These are phyloP conservation scores for Anniella stebbinsi DNA, from an alignment of 2,797 vertebrate genomes.

Conservation along the genomic window DNA sequence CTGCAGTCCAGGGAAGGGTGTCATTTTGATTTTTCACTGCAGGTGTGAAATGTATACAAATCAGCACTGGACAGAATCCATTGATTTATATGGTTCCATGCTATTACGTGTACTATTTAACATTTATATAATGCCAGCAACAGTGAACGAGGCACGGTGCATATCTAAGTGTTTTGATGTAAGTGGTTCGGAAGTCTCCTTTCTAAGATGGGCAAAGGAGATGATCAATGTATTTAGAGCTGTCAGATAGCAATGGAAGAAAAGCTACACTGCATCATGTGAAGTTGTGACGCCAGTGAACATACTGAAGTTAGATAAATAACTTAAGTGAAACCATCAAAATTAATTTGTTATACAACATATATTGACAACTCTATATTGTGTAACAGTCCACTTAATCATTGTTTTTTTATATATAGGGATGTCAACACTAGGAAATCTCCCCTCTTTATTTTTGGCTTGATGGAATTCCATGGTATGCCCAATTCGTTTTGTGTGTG, in stretches of 20 bases:
- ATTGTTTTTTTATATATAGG: background rate
- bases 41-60: slow-evolving; percentile 32
- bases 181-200: background rate
- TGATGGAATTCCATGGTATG: too few relatives aligned
- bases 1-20: background rate
- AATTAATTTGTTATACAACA: background rate
- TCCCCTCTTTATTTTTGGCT: too few relatives aligned
- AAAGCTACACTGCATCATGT: background rate
- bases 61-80: background rate
- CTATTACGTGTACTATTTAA: background rate
- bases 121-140: background rate
- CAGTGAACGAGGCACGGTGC: background rate
- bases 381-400: too few relatives aligned
- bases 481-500: too few relatives aligned
- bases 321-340: background rate
- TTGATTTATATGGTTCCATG: slow-evolving; percentile 7
- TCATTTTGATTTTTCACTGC: slow-evolving; percentile 38
- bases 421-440: too few relatives aligned
- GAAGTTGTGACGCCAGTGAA: background rate
- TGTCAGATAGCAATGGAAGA: background rate
- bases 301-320: background rate
- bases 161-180: background rate
- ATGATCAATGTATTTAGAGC: background rate
- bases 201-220: background rate
- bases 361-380: background rate